Percentiles rank a stretch among this genome's conserved stretches.
These are phyloP conservation scores for Mesorhabditis spiculigera DNA, from an alignment of 2,888 invertebrate species.

Conservation along the genomic window DNA sequence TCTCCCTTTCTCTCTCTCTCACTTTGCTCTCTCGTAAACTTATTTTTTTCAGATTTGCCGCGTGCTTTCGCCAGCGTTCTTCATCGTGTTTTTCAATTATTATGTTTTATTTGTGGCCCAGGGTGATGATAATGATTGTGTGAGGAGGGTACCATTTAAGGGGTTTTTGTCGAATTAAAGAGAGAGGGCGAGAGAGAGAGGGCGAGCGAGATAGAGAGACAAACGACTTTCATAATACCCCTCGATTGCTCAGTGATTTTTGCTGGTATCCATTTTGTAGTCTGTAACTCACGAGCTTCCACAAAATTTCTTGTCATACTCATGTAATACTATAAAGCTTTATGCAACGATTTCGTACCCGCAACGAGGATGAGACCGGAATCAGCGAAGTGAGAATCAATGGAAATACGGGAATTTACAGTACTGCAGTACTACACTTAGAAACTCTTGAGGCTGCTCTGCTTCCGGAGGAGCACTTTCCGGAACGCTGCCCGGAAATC, in stretches of 20 bases:
- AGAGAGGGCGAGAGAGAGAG: neutral
- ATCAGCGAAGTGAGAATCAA: too few species aligned
- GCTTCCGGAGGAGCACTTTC: constrained; percentile 21
- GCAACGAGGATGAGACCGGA: too few species aligned
- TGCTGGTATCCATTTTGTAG: too few species aligned
- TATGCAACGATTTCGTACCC: too few species aligned
- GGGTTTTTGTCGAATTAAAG: neutral
- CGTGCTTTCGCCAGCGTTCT: constrained; percentile 38
- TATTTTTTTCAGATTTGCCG: constrained; percentile 18
- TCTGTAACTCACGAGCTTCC: too few species aligned
- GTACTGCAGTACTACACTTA: neutral
- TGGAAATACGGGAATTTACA: neutral
- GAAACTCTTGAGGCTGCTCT: constrained; percentile 6
- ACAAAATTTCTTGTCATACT: too few species aligned
- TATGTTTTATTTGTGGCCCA: constrained; percentile 50
- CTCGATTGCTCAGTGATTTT: too few species aligned
- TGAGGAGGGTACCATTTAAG: constrained; percentile 9
- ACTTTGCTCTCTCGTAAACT: too few species aligned
- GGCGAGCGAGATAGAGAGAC: too few species aligned
- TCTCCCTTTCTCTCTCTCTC: too few species aligned
- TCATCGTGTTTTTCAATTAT: constrained; percentile 48
- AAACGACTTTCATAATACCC: too few species aligned
- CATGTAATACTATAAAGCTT: too few species aligned
- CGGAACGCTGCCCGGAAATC: constrained; percentile 92
- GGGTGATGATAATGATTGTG: constrained; percentile 41